phyloP scores from a whole-genome alignment of 2,888 invertebrate genomes.

The Blastobasis adustella region DNA sequence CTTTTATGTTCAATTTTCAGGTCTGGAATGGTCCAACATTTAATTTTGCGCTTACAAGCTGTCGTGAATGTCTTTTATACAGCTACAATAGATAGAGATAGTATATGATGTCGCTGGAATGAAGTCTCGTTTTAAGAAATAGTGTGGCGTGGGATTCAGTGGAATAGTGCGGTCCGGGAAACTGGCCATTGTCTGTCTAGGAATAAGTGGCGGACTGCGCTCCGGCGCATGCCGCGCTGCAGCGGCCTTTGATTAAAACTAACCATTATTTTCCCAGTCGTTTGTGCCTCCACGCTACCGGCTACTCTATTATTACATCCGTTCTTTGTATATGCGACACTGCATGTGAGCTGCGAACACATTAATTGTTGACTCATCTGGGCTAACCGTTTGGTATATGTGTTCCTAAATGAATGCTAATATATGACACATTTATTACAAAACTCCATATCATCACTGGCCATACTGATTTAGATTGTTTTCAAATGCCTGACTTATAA shows the following conservation, averaged over 20 bases:
- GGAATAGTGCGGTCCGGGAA: slow-evolving; percentile 4
- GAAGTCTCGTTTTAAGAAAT: slow-evolving; percentile 22
- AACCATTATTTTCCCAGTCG: slow-evolving; percentile 8
- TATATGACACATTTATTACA: too few relatives aligned
- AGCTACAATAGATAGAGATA: slow-evolving; percentile 19
- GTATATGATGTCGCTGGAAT: slow-evolving; percentile 20
- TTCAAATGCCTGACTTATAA: too few relatives aligned
- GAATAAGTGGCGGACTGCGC: slow-evolving; percentile 9
- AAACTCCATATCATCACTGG: too few relatives aligned
- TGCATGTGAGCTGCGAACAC: too few relatives aligned
- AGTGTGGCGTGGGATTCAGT: slow-evolving; percentile 13
- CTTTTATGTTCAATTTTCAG: slow-evolving; percentile 10
- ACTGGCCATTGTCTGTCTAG: slow-evolving; percentile 18
- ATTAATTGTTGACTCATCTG: too few relatives aligned
- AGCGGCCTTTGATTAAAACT: slow-evolving; percentile 13
- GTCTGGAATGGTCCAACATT: slow-evolving; percentile 15
- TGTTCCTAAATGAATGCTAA: background rate
- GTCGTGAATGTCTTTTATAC: slow-evolving; percentile 5
- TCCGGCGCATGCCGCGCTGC: slow-evolving; percentile 4
- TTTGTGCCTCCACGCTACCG: background rate
- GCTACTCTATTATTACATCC: background rate
- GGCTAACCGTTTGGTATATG: background rate
- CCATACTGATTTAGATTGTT: too few relatives aligned
- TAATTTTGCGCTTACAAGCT: slow-evolving; percentile 18
- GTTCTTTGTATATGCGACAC: background rate